Base-by-base conservation (phyloP, 2,888 invertebrate genomes). In the Pterobdella sp. region DNA sequence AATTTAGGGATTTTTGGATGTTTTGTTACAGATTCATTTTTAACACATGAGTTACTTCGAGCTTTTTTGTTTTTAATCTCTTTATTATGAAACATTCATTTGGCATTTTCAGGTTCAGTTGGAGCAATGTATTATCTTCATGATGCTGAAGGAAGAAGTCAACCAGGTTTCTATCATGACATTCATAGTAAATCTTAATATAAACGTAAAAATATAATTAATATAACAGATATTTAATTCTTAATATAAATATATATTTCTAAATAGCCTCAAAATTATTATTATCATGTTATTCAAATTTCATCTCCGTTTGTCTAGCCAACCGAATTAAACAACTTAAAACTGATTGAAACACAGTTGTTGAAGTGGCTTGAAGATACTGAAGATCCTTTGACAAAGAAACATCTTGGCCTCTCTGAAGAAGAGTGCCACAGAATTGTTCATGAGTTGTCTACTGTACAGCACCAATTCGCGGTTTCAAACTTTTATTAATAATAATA, bases 71-170 rank as follows among this genome's bases (percentile, higher is more conserved):
- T 42, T 42, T 42, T 42, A 42, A 42, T 42, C 18, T 42, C 18
- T 42, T 42, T 42, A 18, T 18, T 14, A 7, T 14, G 22, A 14
- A 42, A 42, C 49, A 42, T 14, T 42, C 10, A 42, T 42, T 42
- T 42, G n/a, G n/a, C 49, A 42, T 56, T n/a, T 4, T 26, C 60
- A 56, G 83, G 87, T 87, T 4, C 89, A 90, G 81, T 85, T 92
- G 78, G 91, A 91, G 80, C 91, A 91, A 82, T 90, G 90, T 79
- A 84, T 91, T 74, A 90, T 90, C 52, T 84, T 91, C 73, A 89
- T 90, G 69, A 85, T 90, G 78, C 84, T 91, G 60, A 90, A 90
- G 69, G 87, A 88, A 67, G 91, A 91, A 81, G 85, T 91, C 69
- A 85, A 87, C 74, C 83, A 84, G 81, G 83, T 84, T 22, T 3